These are phyloP conservation scores for Hippocampus mohnikei DNA, from an alignment of 2,113 vertebrate species.

Conservation along the genomic window DNA sequence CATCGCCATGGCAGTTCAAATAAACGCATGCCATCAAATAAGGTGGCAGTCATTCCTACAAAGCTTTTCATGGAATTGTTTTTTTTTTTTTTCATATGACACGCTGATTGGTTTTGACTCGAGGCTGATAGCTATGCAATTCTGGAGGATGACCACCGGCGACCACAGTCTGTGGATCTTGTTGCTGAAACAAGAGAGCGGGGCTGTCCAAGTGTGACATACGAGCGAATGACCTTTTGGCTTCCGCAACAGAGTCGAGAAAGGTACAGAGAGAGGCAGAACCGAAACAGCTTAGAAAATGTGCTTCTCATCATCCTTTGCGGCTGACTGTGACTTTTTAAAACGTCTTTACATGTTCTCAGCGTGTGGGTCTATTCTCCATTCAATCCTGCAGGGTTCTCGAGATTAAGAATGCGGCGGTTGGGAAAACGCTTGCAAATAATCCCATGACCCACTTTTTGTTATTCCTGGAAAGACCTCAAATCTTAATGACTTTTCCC, in stretches of 20 bases:
- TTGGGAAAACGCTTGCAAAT: conserved; percentile 49
- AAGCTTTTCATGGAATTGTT: not conserved
- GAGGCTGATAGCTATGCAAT: conserved; percentile 3
- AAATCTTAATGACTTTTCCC: conserved; percentile 35
- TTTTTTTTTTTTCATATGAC: conserved; percentile 17
- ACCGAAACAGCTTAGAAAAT: conserved; percentile 13
- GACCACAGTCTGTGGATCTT: conserved; percentile 50
- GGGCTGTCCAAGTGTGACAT: conserved; percentile 62
- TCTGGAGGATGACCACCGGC: conserved; percentile 47
- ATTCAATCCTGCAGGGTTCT: conserved; percentile 35
- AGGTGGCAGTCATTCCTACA: not conserved
- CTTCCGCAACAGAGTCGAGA: conserved; percentile 27
- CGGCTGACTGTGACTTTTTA: conserved; percentile 5
- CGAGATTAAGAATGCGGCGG: conserved; percentile 47
- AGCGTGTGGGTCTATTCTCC: conserved; percentile 15
- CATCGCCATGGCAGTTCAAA: conserved; percentile 1
- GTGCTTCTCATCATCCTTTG: not conserved
- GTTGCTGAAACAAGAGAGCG: conserved; percentile 65
- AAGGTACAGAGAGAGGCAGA: conserved; percentile 21
- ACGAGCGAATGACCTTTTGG: conserved; percentile 56
- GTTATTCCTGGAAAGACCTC: conserved; percentile 19
- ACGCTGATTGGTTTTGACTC: conserved; percentile 31
- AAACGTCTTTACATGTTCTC: conserved; percentile 10
- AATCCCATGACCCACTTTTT: conserved; percentile 62
- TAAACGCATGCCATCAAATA: conserved; percentile 4